phyloP scores from a whole-genome alignment of 2,113 vertebrate species.

The Ahaetulla prasina region DNA sequence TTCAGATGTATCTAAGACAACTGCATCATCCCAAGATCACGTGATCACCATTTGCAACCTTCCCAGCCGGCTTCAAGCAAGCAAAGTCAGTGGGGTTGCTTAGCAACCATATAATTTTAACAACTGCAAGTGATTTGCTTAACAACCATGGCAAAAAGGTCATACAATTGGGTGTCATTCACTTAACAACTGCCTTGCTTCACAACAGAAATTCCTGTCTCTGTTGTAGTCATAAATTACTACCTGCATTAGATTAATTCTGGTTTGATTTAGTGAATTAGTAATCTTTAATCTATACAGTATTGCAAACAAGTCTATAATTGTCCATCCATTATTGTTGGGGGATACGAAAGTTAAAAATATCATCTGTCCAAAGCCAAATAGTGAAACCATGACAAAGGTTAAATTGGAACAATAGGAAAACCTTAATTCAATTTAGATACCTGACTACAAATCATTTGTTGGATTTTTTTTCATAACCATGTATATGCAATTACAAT shows the following conservation, averaged over 20 bases:
- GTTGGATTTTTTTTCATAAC: background rate
- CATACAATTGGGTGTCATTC: background rate
- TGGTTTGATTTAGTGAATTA: background rate
- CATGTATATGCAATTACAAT: background rate
- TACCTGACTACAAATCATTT: background rate
- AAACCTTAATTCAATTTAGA: background rate
- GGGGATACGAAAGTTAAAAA: background rate
- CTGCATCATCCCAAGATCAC: background rate
- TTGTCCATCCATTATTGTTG: background rate
- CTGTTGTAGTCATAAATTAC: background rate
- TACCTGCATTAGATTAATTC: background rate
- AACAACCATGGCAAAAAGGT: background rate
- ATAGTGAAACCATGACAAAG: background rate
- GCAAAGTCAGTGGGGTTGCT: background rate
- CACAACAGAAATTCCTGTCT: background rate
- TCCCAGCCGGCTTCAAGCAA: background rate
- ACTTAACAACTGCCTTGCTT: background rate
- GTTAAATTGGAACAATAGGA: background rate
- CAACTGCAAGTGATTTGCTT: background rate
- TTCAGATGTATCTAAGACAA: background rate
- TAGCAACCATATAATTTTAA: background rate
- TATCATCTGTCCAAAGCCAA: background rate
- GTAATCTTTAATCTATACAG: background rate
- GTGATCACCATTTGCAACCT: background rate
- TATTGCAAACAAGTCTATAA: background rate